Percentiles rank a stretch among this genome's conserved stretches.
Conservation (phyloP, 2,113 vertebrate genomes). For the Phoenicopterus ruber region DNA sequence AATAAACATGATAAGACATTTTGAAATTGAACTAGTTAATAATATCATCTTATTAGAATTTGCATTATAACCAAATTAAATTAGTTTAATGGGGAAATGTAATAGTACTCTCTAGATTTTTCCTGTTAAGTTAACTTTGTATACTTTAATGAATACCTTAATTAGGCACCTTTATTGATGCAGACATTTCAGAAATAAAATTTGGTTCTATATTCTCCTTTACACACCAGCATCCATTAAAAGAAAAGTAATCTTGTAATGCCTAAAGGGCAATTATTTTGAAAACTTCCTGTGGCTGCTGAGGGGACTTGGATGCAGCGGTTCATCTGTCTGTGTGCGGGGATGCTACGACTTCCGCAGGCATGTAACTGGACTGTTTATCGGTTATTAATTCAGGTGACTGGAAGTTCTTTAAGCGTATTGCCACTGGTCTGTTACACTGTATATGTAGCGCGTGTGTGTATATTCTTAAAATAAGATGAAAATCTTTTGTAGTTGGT, state of each 20-base stretch:
- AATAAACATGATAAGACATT: conserved; percentile 59
- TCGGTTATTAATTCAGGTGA: background rate
- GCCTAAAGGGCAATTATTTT: conserved; percentile 17
- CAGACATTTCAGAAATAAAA: conserved; percentile 59
- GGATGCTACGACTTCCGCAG: background rate
- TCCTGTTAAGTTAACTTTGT: conserved; percentile 58
- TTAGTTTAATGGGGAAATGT: conserved; percentile 55
- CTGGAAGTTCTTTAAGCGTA: background rate
- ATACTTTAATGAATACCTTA: conserved; percentile 60
- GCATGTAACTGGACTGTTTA: background rate
- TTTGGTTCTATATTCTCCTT: conserved; percentile 13
- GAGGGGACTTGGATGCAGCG: background rate
- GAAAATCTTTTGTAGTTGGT: background rate
- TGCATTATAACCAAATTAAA: conserved; percentile 50
- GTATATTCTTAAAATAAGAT: background rate
- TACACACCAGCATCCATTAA: conserved; percentile 19
- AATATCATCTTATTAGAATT: conserved; percentile 60
- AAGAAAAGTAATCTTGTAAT: background rate
- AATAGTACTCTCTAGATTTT: conserved; percentile 39
- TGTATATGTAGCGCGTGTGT: fast-evolving
- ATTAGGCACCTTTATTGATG: conserved; percentile 64
- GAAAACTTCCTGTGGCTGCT: background rate
- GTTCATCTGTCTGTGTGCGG: background rate
- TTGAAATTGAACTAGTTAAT: conserved; percentile 66
- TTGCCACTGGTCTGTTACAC: background rate